Percentiles rank a stretch among this genome's conserved stretches.
These are phyloP conservation scores for Drosophila navojoa DNA, from an alignment of 1,140 invertebrate species.

Conservation along the genomic window DNA sequence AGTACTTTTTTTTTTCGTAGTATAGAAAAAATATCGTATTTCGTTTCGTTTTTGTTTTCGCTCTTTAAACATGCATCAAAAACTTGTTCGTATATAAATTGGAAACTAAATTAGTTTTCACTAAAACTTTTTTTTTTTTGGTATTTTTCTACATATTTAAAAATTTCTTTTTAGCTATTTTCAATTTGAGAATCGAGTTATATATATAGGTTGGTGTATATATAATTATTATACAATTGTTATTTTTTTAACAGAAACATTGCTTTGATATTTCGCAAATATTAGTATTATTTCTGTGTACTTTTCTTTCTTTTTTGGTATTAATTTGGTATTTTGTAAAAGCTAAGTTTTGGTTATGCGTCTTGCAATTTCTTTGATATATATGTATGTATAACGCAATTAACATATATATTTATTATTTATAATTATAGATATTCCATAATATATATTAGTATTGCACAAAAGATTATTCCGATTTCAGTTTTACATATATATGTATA, in stretches of 20 bases:
- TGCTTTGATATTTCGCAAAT: slow-evolving; percentile 21
- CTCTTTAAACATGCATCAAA: slow-evolving; percentile 56
- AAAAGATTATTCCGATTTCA: slow-evolving; percentile 61
- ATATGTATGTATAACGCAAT: slow-evolving; percentile 47
- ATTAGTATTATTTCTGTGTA: slow-evolving; percentile 3
- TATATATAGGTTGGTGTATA: slow-evolving; percentile 17
- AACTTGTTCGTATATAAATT: slow-evolving; percentile 64
- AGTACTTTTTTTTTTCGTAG: slow-evolving; percentile 49
- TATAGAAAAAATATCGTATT: slow-evolving; percentile 78
- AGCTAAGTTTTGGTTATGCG: slow-evolving; percentile 71
- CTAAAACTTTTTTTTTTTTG: slow-evolving; percentile 16
- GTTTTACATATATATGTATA: slow-evolving; percentile 39
- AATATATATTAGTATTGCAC: slow-evolving; percentile 75
- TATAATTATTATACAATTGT: slow-evolving; percentile 22
- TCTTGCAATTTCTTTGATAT: slow-evolving; percentile 55
- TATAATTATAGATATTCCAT: slow-evolving; percentile 44
- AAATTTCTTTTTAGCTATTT: slow-evolving; percentile 24
- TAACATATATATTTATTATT: slow-evolving; percentile 43
- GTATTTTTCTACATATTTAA: slow-evolving; percentile 30
- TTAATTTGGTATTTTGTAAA: slow-evolving; percentile 64
- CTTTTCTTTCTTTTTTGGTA: neutral
- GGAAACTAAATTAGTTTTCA: slow-evolving; percentile 51
- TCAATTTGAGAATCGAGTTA: slow-evolving; percentile 36
- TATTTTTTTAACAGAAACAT: slow-evolving; percentile 20
- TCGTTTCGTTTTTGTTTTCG: slow-evolving; percentile 32